Evolutionary conservation across 2,888 invertebrate genomes (phyloP).

Genomic region (Thera obeliscata): DNA sequence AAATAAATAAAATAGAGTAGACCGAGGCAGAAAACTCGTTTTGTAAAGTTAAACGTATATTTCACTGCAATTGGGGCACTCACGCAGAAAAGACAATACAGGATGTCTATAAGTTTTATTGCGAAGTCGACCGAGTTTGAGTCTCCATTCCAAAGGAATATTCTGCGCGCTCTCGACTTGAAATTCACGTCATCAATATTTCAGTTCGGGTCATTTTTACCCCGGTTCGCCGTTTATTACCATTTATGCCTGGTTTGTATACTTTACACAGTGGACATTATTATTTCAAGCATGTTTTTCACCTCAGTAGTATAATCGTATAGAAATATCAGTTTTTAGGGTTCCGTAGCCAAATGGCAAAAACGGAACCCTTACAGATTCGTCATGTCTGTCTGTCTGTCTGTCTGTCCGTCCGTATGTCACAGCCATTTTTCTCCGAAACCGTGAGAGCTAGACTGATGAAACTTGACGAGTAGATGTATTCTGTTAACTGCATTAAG

Average conservation of each 20-base stretch:
- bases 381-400: no score
- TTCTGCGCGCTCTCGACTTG: slow-evolving; percentile 17
- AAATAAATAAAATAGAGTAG: not conserved
- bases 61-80: slow-evolving; percentile 13
- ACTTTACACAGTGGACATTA: slow-evolving; percentile 37
- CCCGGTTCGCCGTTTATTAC: slow-evolving; percentile 38
- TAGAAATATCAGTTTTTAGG: no score
- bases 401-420: no score
- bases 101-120: slow-evolving; percentile 22
- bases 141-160: slow-evolving; percentile 33
- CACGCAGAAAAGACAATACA: slow-evolving; percentile 11
- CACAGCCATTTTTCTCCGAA: no score
- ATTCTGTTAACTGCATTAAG: no score
- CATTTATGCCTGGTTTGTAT: slow-evolving; percentile 35
- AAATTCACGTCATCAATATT: slow-evolving; percentile 41
- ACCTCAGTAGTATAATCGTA: not conserved
- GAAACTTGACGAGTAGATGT: no score
- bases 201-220: slow-evolving; percentile 34
- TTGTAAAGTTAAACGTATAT: slow-evolving; percentile 9
- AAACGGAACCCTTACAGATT: no score
- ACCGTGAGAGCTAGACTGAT: no score
- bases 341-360: no score
- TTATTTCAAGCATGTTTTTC: slow-evolving; percentile 35
- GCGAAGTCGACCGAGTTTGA: slow-evolving; percentile 26
- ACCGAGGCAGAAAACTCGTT: slow-evolving; percentile 14